Evolutionary conservation across 2,888 invertebrate species (phyloP).

Genomic region (Ryuthela nishihirai): DNA sequence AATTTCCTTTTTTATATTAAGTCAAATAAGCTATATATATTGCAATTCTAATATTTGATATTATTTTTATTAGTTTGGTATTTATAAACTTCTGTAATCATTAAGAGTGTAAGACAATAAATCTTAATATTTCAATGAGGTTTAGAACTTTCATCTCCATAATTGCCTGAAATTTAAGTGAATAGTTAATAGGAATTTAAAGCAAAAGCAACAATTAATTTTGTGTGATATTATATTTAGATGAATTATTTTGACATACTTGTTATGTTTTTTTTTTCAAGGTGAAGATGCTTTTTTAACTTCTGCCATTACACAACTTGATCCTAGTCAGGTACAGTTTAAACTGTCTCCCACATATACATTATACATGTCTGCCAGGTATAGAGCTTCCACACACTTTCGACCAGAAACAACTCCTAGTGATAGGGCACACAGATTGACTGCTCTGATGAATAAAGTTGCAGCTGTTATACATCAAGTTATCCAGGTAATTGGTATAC

Average conservation of each 20-base stretch:
- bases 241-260: not conserved
- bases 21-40: too few relatives aligned
- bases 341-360: conserved; percentile 96
- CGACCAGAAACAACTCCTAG: conserved; percentile 86
- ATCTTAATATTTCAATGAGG: too few relatives aligned
- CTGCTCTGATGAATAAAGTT: conserved; percentile 83
- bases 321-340: conserved; percentile 71
- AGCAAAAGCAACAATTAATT: too few relatives aligned
- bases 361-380: conserved; percentile 88
- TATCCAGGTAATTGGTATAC: conserved; percentile 72
- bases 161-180: too few relatives aligned
- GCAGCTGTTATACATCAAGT: conserved; percentile 79
- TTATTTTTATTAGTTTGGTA: too few relatives aligned
- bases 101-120: too few relatives aligned
- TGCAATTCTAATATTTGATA: too few relatives aligned
- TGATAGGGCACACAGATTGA: conserved; percentile 85
- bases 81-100: too few relatives aligned
- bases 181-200: too few relatives aligned
- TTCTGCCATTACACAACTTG: conserved; percentile 80
- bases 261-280: conserved; percentile 41
- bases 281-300: conserved; percentile 86
- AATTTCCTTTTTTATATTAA: too few relatives aligned
- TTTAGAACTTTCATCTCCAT: too few relatives aligned
- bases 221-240: not conserved
- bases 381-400: conserved; percentile 90